phyloP scores from a whole-genome alignment of 1,140 invertebrate species.

The Cyphomyrmex costatus region DNA sequence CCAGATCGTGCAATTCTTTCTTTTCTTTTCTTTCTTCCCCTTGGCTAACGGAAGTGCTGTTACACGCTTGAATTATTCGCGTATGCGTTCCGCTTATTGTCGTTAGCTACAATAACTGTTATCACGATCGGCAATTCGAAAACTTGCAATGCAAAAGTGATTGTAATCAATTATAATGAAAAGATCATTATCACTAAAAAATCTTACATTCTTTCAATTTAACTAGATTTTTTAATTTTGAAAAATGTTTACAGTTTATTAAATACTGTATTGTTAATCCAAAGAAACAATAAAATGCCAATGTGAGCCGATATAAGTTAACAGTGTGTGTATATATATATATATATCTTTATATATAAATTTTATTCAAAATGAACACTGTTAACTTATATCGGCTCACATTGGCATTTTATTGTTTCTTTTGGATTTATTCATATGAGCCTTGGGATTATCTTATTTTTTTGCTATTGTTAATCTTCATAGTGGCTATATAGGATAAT shows the following conservation, averaged over 20 bases:
- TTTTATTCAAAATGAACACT: too few relatives aligned
- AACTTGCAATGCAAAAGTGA: not conserved
- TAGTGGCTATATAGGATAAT: not conserved
- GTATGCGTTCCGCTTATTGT: constrained; percentile 64
- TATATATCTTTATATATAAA: too few relatives aligned
- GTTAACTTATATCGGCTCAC: too few relatives aligned
- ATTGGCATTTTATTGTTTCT: too few relatives aligned
- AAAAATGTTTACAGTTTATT: not conserved
- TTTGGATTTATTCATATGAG: too few relatives aligned
- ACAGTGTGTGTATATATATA: too few relatives aligned
- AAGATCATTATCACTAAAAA: not conserved
- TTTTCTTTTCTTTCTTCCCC: not conserved
- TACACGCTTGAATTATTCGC: constrained; percentile 70
- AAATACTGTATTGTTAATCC: too few relatives aligned
- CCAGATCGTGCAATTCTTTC: constrained; percentile 63
- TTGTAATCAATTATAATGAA: not conserved
- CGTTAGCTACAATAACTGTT: constrained; percentile 20
- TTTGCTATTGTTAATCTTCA: not conserved
- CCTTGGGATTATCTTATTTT: too few relatives aligned
- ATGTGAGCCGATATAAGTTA: too few relatives aligned
- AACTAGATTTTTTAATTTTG: not conserved
- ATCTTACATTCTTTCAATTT: not conserved
- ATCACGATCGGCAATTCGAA: not conserved
- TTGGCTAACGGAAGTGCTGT: constrained; percentile 70
- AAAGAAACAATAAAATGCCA: too few relatives aligned